Evolutionary conservation across 2,113 vertebrate species (phyloP), one percentile per base, ranked within the genome.

Genomic region (Chitala chitala): DNA sequence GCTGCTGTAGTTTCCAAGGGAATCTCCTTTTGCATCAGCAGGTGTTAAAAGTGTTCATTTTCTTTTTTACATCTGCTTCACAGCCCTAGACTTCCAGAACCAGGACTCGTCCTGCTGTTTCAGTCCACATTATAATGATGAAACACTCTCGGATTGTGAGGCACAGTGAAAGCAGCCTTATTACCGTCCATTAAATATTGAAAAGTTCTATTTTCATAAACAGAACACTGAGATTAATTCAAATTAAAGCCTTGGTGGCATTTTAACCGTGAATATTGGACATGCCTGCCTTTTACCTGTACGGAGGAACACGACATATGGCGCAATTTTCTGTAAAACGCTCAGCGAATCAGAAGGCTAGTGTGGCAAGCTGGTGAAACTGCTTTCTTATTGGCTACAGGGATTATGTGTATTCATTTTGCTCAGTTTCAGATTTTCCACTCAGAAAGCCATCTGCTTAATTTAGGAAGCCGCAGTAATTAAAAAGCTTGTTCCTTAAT

Each of bases 401-500:
- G 80, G 76, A 78, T 69, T 73, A 77, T 68, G 12, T 73, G 69
- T 77, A 74, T 79, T 78, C 74, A 73, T 81, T 83, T 75, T 72
- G 58, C 70, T 36, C 58, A 51, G 46, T 72, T 71, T 64, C 71
- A 51, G 42, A 65, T 64, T 64, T 74, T 78, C 72, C 78, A 78
- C 81, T 83, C 74, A 79, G 76, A 76, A 84, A 78, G 75, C 83
- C 84, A 89, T 88, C 84, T 89, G 85, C 78, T 86, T 74, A 78
- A 79, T 79, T 82, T 77, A 53, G 79, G 83, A 75, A 75, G 80
- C 55, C 78, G 69, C 73, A 83, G 83, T 87, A 88, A 90, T 89
- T 88, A 89, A 88, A 89, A 85, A 82, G 83, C 82, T 78, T 72
- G 65, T 75, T 78, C 69, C 80, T 85, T 86, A 87, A 84, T 79